Evolutionary conservation across 53 echinoderm and acorn worm species (phyloP), one percentile per base, ranked within the genome.

Genomic region (Temnopleurus reevesii): DNA sequence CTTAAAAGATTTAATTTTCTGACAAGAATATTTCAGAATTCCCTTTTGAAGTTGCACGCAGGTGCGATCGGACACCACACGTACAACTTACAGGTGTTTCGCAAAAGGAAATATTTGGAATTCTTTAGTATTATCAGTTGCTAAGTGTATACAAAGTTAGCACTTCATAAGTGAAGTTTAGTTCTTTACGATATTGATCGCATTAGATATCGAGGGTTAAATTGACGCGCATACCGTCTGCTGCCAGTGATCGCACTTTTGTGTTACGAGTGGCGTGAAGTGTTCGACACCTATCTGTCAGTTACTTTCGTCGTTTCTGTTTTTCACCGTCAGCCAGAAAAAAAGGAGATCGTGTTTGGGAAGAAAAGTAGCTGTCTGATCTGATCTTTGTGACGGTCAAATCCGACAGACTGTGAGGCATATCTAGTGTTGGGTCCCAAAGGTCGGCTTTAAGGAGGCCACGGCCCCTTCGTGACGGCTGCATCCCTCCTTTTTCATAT

Each of bases 141-240:
- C n/a, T n/a, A n/a, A n/a, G n/a, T n/a, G n/a, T n/a, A n/a, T 61
- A 30, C 31, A 33, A 63, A 63, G 31, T 63, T 63, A 31, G 25
- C 63, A 63, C 33, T 1, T 15, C 33, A 33, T 31, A 63, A 33
- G 63, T 63, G 15, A 33, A 28, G 30, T 63, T 63, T 63, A 38
- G 19, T 41, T 71, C 41, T 41, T 38, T 5, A 19, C 21, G 71
- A 19, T 38, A 71, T 71, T 23, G 38, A 71, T 71, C 71, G 71
- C 19, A 21, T 21, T n/a, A 5, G 71, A 41, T 71, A 71, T 71
- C 43, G 71, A 1, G 35, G 66, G 8, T 66, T 6, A 38, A 41
- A 71, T 71, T 23, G 71, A 21, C 71, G 71, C 36, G 19, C 71
- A 7, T 35, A 38, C 41, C 71, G 71, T 66, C 71, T 64, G 71